Evolutionary conservation across 2,113 vertebrate genomes (phyloP).

Genomic region (Tympanuchus pallidicinctus): DNA sequence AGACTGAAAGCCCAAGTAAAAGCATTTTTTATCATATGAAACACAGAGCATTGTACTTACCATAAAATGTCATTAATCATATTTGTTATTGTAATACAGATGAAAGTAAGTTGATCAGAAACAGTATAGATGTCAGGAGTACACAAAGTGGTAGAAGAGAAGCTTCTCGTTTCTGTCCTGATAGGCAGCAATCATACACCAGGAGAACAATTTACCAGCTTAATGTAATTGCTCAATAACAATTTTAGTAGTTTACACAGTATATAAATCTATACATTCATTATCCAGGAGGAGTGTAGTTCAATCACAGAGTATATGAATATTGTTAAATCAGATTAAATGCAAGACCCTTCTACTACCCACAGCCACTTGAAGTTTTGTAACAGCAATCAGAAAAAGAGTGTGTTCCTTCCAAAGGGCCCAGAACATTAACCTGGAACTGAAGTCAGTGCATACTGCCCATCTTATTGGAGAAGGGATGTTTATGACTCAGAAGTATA

Average conservation of each 20-base stretch:
- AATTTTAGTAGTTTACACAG: neutral
- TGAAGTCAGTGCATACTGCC: neutral
- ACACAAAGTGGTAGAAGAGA: neutral
- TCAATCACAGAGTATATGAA: neutral
- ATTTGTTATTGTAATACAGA: constrained; percentile 23
- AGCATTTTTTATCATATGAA: neutral
- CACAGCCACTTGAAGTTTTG: neutral
- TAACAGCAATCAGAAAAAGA: neutral
- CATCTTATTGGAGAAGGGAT: neutral
- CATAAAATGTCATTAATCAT: constrained; percentile 10
- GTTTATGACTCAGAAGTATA: neutral
- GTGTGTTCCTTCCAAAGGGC: neutral
- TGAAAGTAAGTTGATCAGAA: constrained; percentile 22
- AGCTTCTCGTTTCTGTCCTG: neutral
- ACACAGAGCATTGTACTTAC: neutral
- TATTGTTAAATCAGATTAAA: fast-evolving
- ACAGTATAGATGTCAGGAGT: neutral
- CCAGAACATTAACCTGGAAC: neutral
- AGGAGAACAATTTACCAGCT: neutral
- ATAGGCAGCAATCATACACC: neutral
- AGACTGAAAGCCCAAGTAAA: neutral
- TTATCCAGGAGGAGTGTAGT: neutral
- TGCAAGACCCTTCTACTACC: neutral
- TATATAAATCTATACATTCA: neutral
- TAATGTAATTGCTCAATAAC: neutral